Evolutionary conservation across 1,140 invertebrate species (phyloP), one percentile per base, ranked within the genome.

Genomic region (Campoletis sonorensis): DNA sequence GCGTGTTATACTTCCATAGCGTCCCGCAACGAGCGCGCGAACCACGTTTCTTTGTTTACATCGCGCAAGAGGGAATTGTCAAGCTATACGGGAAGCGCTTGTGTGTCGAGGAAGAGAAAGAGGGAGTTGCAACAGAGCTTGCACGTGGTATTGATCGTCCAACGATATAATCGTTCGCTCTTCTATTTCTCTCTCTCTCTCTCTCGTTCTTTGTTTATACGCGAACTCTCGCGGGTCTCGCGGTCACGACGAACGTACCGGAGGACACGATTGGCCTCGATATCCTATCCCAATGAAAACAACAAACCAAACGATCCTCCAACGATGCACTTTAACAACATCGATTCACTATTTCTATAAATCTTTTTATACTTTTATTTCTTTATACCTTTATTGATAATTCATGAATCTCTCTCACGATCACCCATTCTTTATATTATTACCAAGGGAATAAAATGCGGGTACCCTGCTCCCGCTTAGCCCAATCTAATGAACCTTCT

Each of bases 41-140:
- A 45, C 40, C 40, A 90, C 88, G 89, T 85, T 90, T 90, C 91
- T 91, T 92, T 92, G 91, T 92, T 91, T 92, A 92, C 90, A 91
- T 90, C 90, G 88, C 77, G 83, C 13, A 23, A 5, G 21, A 27
- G 18, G 13, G 21, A 49, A 16, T n/a, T 45, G 58, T 18, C 1
- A 64, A 64, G 4, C 23, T 64, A n/a, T n/a, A 27, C 61, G 23
- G n/a, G 11, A 23, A 64, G 26, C n/a, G 61, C 51, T 54, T 54
- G 51, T 54, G n/a, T n/a, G 51, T n/a, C 0, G 61, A 64, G 7
- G 13, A 15, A 23, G 61, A 64, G 23, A 26, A 27, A 64, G 61
- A 64, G 51, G 2, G 11, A 27, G 54, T 79, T 79, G 58, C 77
- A 49, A 75, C 45, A 75, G 72, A 75, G 72, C 51, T 75, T 77